Conservation (phyloP, 2,113 vertebrate genomes). For the Mustela lutreola region DNA sequence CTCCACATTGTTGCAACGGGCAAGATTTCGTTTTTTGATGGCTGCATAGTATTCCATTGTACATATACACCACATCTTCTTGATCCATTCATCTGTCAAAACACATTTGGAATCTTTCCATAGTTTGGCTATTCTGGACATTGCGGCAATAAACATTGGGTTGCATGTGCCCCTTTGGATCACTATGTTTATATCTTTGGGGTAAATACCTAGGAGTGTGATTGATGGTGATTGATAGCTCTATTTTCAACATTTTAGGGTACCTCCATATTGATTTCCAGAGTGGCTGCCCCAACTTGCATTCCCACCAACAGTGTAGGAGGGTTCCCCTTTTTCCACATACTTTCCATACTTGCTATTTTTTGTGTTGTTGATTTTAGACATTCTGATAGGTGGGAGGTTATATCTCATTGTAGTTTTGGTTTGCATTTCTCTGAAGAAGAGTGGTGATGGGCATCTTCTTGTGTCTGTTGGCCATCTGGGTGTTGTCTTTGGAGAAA, state of each 20-base stretch:
- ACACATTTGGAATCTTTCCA: no score
- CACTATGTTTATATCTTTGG: neutral
- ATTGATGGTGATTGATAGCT: neutral
- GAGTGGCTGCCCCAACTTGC: neutral
- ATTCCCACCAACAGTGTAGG: neutral
- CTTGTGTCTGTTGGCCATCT: neutral
- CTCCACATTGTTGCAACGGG: no score
- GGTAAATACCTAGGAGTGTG: neutral
- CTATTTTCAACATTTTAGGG: neutral
- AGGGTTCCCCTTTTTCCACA: neutral
- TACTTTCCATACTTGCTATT: neutral
- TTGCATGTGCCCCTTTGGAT: neutral
- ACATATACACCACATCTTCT: no score
- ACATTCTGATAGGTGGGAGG: neutral
- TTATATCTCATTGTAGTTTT: neutral
- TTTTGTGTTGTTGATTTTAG: neutral
- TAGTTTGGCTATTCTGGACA: no score
- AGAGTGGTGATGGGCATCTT: neutral
- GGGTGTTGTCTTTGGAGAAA: neutral
- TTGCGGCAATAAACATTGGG: neutral
- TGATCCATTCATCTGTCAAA: no score
- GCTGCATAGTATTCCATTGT: no score
- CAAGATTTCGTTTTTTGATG: no score
- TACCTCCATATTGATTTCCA: neutral
- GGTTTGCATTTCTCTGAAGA: neutral